Base-by-base conservation (phyloP, 2,797 vertebrate genomes). In the Podargus strigoides region DNA sequence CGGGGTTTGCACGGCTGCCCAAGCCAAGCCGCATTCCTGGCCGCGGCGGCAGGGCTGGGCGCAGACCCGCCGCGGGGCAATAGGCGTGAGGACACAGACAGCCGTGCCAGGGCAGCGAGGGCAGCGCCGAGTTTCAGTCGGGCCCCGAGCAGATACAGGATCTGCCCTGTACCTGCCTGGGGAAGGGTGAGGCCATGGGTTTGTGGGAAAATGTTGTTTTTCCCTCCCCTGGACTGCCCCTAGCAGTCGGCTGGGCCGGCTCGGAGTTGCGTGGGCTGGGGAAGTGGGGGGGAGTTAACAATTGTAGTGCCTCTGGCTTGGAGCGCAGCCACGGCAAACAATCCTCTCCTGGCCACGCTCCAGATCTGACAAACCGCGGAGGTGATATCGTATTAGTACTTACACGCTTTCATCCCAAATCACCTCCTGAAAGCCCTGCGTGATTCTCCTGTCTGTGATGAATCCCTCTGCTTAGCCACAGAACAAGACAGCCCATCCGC, bases 161-260 rank as follows among this genome's bases (percentile, higher is more conserved):
- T 79, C 85, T 85, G 87, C 69, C 80, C 83, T 2, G n/a, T 59
- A 66, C 92, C 74, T 89, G 84, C 78, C 86, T 37, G 68, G 86
- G 86, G 92, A 93, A 94, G 89, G 95, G 93, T 64, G 94, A 96
- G 94, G 89, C 94, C 53, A 4, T 0, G 50, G 81, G 27, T 93
- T 94, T 92, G 94, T 95, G 94, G 88, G 93, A 94, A 94, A 90
- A 85, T 76, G 75, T 67, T 90, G 87, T 60, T 93, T 80, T 76
- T 94, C 92, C 92, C 92, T 92, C 93, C 94, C 68, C 93, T 93
- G 96, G 77, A 32, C 92, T 92, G 90, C 89, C 92, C 72, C 84
- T 69, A 87, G 83, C 94, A 55, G 52, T 73, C 34, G 70, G 78
- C 83, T 81, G 90, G 55, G 92, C 88, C 11, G n/a, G 84, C 95